phyloP scores from a whole-genome alignment of 2,888 invertebrate genomes.

The Osmoderma eremita region DNA sequence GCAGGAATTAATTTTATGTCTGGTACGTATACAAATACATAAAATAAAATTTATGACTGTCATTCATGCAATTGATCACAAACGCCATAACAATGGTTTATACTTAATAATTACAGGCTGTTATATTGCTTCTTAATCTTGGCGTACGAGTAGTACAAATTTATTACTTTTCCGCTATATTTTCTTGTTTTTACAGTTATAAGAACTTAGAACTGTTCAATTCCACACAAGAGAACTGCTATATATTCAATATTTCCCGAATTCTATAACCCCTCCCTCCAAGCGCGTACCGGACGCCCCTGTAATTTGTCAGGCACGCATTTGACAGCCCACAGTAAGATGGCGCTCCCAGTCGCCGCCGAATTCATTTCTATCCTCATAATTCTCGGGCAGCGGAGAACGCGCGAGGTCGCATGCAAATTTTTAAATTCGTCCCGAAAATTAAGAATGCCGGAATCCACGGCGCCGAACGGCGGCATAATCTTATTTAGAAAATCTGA shows the following conservation, averaged over 20 bases:
- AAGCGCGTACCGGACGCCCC: constrained; percentile 11
- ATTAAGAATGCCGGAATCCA: constrained; percentile 40
- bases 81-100: background rate
- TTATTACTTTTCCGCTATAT: background rate
- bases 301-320: constrained; percentile 28
- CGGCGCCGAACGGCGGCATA: constrained; percentile 41
- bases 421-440: constrained; percentile 39
- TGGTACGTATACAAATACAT: constrained; percentile 7
- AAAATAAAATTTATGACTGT: constrained; percentile 24
- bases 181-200: background rate
- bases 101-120: background rate
- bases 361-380: constrained; percentile 27
- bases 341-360: constrained; percentile 33
- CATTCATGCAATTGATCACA: constrained; percentile 25
- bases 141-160: background rate
- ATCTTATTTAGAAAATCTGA: constrained; percentile 52
- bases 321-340: constrained; percentile 31
- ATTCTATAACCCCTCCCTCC: constrained; percentile 21
- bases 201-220: background rate
- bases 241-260: background rate
- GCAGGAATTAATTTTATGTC: constrained; percentile 14
- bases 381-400: background rate
- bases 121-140: constrained; percentile 11
- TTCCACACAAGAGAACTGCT: background rate
- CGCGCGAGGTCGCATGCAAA: constrained; percentile 31